Evolutionary conservation across 2,888 invertebrate genomes (phyloP).

Genomic region (Mythimna albipuncta): DNA sequence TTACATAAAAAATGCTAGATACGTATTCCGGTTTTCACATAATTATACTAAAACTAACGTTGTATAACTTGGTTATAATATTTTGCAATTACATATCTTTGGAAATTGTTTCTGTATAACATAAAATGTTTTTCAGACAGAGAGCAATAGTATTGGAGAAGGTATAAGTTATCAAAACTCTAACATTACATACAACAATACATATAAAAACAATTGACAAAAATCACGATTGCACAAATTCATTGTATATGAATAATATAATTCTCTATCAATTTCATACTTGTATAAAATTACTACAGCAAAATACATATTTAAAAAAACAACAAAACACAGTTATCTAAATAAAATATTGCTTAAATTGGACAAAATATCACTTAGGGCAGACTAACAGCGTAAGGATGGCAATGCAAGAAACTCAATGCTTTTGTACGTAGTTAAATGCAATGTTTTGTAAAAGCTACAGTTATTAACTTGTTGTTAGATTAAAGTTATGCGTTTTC

Average conservation of each 20-base stretch:
- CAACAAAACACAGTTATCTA: constrained; percentile 49
- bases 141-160: constrained; percentile 41
- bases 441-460: constrained; percentile 76
- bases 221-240: constrained; percentile 49
- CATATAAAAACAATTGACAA: constrained; percentile 39
- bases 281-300: constrained; percentile 32
- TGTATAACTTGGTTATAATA: not conserved
- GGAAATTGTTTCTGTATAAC: not conserved
- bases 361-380: constrained; percentile 68
- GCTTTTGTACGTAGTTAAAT: constrained; percentile 82
- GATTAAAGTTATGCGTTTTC: constrained; percentile 80
- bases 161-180: constrained; percentile 15
- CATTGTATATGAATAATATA: constrained; percentile 42
- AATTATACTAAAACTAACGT: no score
- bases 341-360: constrained; percentile 56
- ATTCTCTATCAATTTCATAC: constrained; percentile 20
- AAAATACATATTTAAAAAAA: constrained; percentile 50
- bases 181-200: constrained; percentile 33
- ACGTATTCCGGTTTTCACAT: no score
- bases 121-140: constrained; percentile 32
- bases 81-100: not conserved
- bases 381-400: constrained; percentile 58
- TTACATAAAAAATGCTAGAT: no score
- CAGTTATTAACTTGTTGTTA: constrained; percentile 79
- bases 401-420: constrained; percentile 72